These are phyloP conservation scores for Muraenolepis orangiensis DNA, from an alignment of 2,797 vertebrate species.

Conservation along the genomic window DNA sequence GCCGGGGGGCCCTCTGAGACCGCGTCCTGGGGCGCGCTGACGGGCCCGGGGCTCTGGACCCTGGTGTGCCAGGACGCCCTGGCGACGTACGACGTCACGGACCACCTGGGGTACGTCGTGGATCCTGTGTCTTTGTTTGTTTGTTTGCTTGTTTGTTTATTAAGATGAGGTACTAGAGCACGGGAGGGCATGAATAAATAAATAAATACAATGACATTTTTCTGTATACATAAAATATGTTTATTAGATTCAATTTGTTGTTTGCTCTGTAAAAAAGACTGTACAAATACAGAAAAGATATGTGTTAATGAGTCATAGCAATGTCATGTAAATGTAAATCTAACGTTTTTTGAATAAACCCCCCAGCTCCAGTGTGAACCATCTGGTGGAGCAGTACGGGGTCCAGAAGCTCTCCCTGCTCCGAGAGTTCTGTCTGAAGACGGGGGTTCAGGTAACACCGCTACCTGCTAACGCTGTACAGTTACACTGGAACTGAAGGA, in stretches of 20 bases:
- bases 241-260: too few relatives aligned
- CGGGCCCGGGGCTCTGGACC: conserved; percentile 75
- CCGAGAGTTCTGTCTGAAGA: conserved; percentile 80
- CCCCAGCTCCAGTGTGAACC: conserved; percentile 69
- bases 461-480: too few relatives aligned
- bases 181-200: too few relatives aligned
- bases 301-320: too few relatives aligned
- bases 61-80: conserved; percentile 72
- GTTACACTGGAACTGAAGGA: too few relatives aligned
- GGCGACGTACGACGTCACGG: conserved; percentile 72
- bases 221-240: too few relatives aligned
- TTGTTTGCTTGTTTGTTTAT: neutral
- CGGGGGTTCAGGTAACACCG: conserved; percentile 79
- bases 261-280: too few relatives aligned
- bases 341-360: too few relatives aligned
- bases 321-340: too few relatives aligned
- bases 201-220: too few relatives aligned
- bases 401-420: conserved; percentile 79
- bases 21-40: conserved; percentile 60
- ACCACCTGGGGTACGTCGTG: conserved; percentile 65
- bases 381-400: conserved; percentile 74
- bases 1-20: conserved; percentile 54
- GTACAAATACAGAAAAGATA: too few relatives aligned
- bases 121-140: conserved; percentile 17
- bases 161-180: too few relatives aligned